Conservation (phyloP, 1,140 invertebrate species). For the Hyles euphorbiae region DNA sequence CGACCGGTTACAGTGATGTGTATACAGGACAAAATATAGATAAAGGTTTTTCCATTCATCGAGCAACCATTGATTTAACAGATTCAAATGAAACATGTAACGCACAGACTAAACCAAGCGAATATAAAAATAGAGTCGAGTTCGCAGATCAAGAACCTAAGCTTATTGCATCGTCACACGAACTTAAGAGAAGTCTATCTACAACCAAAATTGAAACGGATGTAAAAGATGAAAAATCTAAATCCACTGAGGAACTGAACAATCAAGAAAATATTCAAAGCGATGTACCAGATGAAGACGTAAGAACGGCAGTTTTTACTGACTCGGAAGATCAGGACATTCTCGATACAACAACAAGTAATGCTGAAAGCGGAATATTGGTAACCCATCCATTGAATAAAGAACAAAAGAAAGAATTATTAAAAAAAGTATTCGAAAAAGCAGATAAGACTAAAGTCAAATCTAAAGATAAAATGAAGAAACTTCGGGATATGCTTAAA, state of each 20-base stretch:
- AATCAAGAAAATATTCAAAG: not conserved
- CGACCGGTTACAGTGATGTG: conserved; percentile 44
- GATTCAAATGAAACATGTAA: conserved; percentile 22
- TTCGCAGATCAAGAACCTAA: not conserved
- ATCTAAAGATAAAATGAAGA: conserved; percentile 30
- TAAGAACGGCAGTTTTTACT: not conserved
- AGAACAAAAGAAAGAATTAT: conserved; percentile 41
- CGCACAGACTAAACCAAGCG: conserved; percentile 1
- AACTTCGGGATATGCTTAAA: conserved; percentile 36
- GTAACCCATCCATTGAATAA: conserved; percentile 14
- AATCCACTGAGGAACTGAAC: not conserved
- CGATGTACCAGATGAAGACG: not conserved
- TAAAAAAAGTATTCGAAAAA: conserved; percentile 40
- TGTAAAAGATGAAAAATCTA: not conserved
- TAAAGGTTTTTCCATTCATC: conserved; percentile 39
- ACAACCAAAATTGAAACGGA: not conserved
- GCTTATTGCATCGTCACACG: not conserved
- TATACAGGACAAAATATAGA: conserved; percentile 17
- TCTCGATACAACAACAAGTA: not conserved
- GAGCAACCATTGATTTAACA: conserved; percentile 30
- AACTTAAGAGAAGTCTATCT: too few relatives aligned
- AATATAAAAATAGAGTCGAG: conserved; percentile 1
- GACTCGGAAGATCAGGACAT: not conserved
- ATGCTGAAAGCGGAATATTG: conserved; percentile 2
- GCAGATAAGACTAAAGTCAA: conserved; percentile 24